Base-by-base conservation (phyloP, 2,113 vertebrate species). In the Python bivittatus region DNA sequence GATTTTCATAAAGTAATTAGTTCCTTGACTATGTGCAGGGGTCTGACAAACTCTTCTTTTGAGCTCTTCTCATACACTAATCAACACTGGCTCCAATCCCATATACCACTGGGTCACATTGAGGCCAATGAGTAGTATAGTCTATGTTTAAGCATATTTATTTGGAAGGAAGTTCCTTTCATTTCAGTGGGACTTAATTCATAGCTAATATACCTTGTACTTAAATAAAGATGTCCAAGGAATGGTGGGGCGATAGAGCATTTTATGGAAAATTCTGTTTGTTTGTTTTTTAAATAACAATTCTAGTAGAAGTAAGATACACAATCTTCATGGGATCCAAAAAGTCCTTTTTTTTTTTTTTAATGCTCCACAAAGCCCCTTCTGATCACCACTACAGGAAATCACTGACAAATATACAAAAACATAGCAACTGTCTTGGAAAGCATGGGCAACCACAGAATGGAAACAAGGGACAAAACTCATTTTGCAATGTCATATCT, bases 1-100 rank as follows among this genome's bases (percentile, higher is more conserved):
- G 96, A 97, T 95, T 94, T 95, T 96, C 94, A 95, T 84, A 90
- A 97, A 96, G 95, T 97, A 96, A 96, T 97, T 97, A 96, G 92
- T 88, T 94, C 93, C 89, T 83, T 90, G 89, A 90, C 91, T 93
- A 92, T 92, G 86, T 88, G 91, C 94, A 96, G 94, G 95, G 94
- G 56, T 90, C 91, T 97, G 95, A 94, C 91, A 96, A 95, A 94
- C 94, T 93, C 84, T 95, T 94, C 88, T 90, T 92, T 94, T 96
- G 83, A 95, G 97, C 94, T 93, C 87, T 64, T 97, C 93, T 93
- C 94, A 93, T 94, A 94, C 95, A 94, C 93, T 53, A 27, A 64
- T 23, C 56, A 58, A 48, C 54, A 48, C 38, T 22, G 54, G 38
- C 54, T 56, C 57, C 56, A 90, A 53, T 54, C 11, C 52, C 68